Evolutionary conservation across 1,140 invertebrate genomes (phyloP), one percentile per base, ranked within the genome.

Genomic region (Hestina assimilis): DNA sequence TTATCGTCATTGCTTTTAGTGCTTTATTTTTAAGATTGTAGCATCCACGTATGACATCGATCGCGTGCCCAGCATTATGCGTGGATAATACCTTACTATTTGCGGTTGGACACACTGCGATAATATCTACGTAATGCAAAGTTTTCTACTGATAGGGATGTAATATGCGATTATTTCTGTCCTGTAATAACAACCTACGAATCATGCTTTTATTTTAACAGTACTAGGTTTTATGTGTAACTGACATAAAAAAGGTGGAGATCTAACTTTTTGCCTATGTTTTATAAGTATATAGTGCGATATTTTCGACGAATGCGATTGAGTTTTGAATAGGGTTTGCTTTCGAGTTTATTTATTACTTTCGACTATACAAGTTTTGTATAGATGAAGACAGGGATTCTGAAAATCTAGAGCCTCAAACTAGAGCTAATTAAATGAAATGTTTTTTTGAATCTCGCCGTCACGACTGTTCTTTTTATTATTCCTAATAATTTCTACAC

Each of bases 31-130:
- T 12, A 23, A 43, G 26, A 29, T 8, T 28, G 17, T 12, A 9
- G 23, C 17, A 26, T 59, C 43, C 46, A 46, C 42, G 31, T 59
- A 66, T 59, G 70, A 72, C 65, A 67, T 56, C 46, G 62, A 63
- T 79, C 76, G 72, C 71, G 73, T 79, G 75, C 73, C 58, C 41
- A 42, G 40, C 45, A 45, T 41, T 66, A 56, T 52, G 69, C 67
- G 62, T 63, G 24, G 41, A 48, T 75, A 69, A 69, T 75, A 61
- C 63, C 59, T 42, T 51, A 62, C 59, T 66, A 76, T 72, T 79
- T 76, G 76, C 67, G 74, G 72, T 76, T 72, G 45, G 69, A 64
- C 51, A 68, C 62, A 72, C 61, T 48, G 31, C 54, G 50, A 53
- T 50, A 61, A 51, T 60, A 55, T 58, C 46, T 45, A 54, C 59